Evolutionary conservation across 2,888 invertebrate species (phyloP), one percentile per base, ranked within the genome.

Genomic region (Neocrepidodera transversa): DNA sequence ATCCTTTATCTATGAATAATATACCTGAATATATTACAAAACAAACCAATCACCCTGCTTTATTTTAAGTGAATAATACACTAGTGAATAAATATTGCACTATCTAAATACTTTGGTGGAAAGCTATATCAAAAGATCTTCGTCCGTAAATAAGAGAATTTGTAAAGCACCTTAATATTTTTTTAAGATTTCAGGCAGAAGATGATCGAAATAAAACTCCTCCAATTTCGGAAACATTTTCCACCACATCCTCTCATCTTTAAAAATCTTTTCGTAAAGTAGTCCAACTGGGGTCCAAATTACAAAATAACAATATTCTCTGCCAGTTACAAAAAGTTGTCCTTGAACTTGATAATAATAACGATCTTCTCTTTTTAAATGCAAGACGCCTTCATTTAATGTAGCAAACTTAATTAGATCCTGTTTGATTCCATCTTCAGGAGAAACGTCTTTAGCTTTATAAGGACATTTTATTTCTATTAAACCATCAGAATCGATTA

Each of bases 311-410:
- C 72, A 72, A 57, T 43, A 53, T 4, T 53, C 42, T 48, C 64
- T 67, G 1, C 65, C 67, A 0, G 69, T 69, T 7, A 71, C 65
- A 35, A 65, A 65, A 5, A 72, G 60, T 53, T 72, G 71, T 14
- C 72, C 72, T 55, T 72, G 72, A 16, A 72, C 68, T 55, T 72
- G 72, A 63, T 66, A 70, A 47, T 69, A 72, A 58, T 70, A 72
- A 17, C 67, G 67, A 36, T 71, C 68, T 7, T 63, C 62, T 17
- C 58, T 56, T 52, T 71, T 69, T 26, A 68, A 53, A 10, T 36
- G 57, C 7, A 71, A 59, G 3, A 40, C 23, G 1, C 64, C 65
- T 16, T 68, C 58, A 28, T 59, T 60, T 7, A 59, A 54, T 10
- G 53, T 66, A 7, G 68, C 70, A 42, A 60, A 71, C 6, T 59